Conservation (phyloP, 1,140 invertebrate species). For the Carposina sasakii region DNA sequence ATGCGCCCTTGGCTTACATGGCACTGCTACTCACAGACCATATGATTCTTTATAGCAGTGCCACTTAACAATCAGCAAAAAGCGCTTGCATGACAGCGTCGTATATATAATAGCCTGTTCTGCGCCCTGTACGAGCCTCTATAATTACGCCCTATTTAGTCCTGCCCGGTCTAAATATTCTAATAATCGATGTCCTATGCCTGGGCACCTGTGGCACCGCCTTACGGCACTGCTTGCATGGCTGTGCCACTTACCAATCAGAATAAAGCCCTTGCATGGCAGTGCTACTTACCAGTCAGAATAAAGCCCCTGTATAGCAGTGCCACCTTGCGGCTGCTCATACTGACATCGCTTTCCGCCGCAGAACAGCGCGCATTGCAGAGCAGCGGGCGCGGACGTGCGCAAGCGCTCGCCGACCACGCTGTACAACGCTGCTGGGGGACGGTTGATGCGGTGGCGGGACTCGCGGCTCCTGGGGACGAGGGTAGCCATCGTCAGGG, state of each 20-base stretch:
- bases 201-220: no score
- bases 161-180: no score
- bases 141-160: no score
- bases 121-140: no score
- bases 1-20: no score
- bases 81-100: no score
- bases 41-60: no score
- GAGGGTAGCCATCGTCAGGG: neutral
- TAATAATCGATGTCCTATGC: no score
- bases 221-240: neutral
- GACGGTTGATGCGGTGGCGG: conserved; percentile 45
- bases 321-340: conserved; percentile 80
- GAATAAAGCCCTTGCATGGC: neutral
- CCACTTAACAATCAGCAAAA: neutral
- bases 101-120: no score
- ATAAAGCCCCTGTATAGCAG: conserved; percentile 85
- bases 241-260: neutral
- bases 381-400: conserved; percentile 74
- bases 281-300: conserved; percentile 88
- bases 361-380: conserved; percentile 87
- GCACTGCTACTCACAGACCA: no score
- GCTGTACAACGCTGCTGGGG: conserved; percentile 55
- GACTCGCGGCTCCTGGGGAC: conserved; percentile 42
- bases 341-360: conserved; percentile 88
- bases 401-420: conserved; percentile 49